A percentile compares a stretch with the other conserved stretches of the same genome.
phyloP scores from a whole-genome alignment of 2,888 invertebrate species.

The Smittia aterrima region DNA sequence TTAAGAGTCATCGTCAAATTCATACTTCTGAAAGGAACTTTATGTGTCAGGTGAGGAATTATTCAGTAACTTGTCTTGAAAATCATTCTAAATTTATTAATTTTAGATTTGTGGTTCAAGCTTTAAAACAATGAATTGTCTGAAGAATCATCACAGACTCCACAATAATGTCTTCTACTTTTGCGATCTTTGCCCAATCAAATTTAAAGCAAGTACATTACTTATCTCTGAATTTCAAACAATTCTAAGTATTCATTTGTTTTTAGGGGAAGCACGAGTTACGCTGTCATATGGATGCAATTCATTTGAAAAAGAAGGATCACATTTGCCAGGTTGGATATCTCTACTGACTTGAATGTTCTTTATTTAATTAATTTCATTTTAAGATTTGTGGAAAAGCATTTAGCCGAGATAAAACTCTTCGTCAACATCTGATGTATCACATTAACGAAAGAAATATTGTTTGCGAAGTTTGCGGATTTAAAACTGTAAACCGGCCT shows the following conservation, averaged over 20 bases:
- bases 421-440: conserved; percentile 26
- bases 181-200: not conserved
- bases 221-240: no score
- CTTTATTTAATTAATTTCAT: not conserved
- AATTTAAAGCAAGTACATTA: no score
- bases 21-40: conserved; percentile 13
- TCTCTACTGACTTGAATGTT: not conserved
- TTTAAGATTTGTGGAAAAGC: conserved; percentile 31
- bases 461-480: conserved; percentile 36
- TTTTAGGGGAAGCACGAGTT: conserved; percentile 28
- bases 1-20: not conserved
- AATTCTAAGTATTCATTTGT: no score
- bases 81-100: no score
- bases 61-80: no score
- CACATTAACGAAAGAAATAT: conserved; percentile 26
- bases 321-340: conserved; percentile 6
- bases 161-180: conserved; percentile 13
- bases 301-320: conserved; percentile 19
- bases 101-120: conserved; percentile 9
- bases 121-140: conserved; percentile 19
- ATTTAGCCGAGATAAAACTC: conserved; percentile 25
- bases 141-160: conserved; percentile 25
- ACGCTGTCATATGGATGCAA: conserved; percentile 24
- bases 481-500: conserved; percentile 23
- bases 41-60: not conserved